Conservation (phyloP, 2,888 invertebrate species). For the Patella pellucida region DNA sequence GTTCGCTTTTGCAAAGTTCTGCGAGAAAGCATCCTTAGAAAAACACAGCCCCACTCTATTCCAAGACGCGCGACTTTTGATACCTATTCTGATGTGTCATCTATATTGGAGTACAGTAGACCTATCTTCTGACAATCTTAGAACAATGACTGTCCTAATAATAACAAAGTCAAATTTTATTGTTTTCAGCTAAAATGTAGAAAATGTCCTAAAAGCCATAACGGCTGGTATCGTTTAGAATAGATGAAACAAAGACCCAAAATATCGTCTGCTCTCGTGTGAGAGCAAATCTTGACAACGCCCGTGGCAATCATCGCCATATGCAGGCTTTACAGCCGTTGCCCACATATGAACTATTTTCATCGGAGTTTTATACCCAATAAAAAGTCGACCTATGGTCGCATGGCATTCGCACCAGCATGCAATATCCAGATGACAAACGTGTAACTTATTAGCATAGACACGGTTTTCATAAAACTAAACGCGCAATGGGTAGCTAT, state of each 20-base stretch:
- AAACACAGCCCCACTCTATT: neutral
- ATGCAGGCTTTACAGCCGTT: slow-evolving; percentile 5
- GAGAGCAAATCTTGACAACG: slow-evolving; percentile 11
- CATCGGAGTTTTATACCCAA: neutral
- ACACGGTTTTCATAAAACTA: too few species aligned
- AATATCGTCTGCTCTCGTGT: slow-evolving; percentile 10
- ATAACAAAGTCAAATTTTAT: slow-evolving; percentile 12
- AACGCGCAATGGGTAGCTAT: too few species aligned
- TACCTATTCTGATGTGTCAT: slow-evolving; percentile 6
- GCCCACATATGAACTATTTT: slow-evolving; percentile 4
- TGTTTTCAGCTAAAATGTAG: slow-evolving; percentile 12
- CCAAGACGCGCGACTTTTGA: neutral
- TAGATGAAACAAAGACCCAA: slow-evolving; percentile 9
- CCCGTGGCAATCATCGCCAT: slow-evolving; percentile 9
- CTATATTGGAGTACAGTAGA: neutral
- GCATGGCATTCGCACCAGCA: too few species aligned
- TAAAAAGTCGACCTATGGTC: too few species aligned
- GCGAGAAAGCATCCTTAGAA: slow-evolving; percentile 7
- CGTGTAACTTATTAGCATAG: too few species aligned
- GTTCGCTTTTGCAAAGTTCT: slow-evolving; percentile 2
- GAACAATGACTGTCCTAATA: slow-evolving; percentile 10
- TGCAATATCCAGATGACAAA: too few species aligned
- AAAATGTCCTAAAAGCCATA: slow-evolving; percentile 12
- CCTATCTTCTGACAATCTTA: slow-evolving; percentile 8
- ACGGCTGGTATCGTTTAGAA: slow-evolving; percentile 11